Evolutionary conservation across 2,113 vertebrate species (phyloP).

Genomic region (Ailurus styani): DNA sequence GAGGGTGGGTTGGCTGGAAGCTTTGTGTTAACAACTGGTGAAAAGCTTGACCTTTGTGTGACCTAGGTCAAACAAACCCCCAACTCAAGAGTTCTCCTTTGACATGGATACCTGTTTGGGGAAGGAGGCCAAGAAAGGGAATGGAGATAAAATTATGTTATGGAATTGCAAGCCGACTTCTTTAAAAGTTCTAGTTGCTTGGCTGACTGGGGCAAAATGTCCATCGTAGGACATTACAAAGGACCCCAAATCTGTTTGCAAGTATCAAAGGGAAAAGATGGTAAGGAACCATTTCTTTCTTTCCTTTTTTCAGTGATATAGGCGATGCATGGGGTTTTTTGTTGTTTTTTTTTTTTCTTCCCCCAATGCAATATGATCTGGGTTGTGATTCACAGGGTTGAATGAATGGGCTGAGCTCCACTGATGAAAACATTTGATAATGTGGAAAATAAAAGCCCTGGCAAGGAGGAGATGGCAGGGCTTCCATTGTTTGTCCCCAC

Average conservation of each 20-base stretch:
- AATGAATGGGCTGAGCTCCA: slow-evolving; percentile 84
- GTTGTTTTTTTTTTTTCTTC: slow-evolving; percentile 54
- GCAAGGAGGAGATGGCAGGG: slow-evolving; percentile 73
- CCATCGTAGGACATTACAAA: slow-evolving; percentile 55
- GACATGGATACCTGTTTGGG: slow-evolving; percentile 93
- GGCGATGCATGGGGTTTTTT: slow-evolving; percentile 60
- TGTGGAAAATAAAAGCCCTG: slow-evolving; percentile 84
- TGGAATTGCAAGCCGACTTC: slow-evolving; percentile 64
- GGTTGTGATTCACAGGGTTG: slow-evolving; percentile 81
- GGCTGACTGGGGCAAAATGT: slow-evolving; percentile 16
- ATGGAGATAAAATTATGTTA: slow-evolving; percentile 73
- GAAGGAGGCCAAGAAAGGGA: slow-evolving; percentile 74
- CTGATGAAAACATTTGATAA: slow-evolving; percentile 86
- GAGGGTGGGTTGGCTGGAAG: slow-evolving; percentile 77
- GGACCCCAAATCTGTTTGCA: slow-evolving; percentile 67
- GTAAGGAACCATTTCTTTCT: slow-evolving; percentile 18
- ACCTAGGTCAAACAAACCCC: slow-evolving; percentile 91
- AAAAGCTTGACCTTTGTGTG: slow-evolving; percentile 91
- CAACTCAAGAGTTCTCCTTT: slow-evolving; percentile 83
- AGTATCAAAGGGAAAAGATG: slow-evolving; percentile 63
- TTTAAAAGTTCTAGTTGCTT: slow-evolving; percentile 60
- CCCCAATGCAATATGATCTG: slow-evolving; percentile 83
- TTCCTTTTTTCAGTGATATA: slow-evolving; percentile 36
- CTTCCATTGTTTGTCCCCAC: slow-evolving; percentile 77
- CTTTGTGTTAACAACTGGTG: slow-evolving; percentile 89